These are phyloP conservation scores for Cryptomyrus ogoouensis DNA, from an alignment of 2,113 vertebrate genomes.

Conservation along the genomic window DNA sequence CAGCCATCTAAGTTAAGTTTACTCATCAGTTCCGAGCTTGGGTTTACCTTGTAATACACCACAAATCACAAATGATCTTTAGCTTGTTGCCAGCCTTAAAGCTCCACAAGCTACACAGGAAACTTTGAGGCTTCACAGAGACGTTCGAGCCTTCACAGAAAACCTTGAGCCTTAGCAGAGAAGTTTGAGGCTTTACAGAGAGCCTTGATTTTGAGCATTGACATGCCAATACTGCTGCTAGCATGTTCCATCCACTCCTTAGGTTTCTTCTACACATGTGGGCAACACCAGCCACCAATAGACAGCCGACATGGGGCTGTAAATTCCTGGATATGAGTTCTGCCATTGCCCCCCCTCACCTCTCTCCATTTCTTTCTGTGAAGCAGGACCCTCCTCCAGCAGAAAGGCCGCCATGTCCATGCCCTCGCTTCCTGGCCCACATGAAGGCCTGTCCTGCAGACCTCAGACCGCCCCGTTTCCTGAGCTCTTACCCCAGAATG, in stretches of 20 bases:
- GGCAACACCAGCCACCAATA: neutral
- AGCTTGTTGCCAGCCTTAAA: neutral
- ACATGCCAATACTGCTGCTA: neutral
- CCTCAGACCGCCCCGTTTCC: constrained; percentile 27
- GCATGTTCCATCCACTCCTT: neutral
- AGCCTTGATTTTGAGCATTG: neutral
- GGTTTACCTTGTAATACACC: neutral
- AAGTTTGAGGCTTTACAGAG: neutral
- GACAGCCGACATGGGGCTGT: neutral
- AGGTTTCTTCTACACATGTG: neutral
- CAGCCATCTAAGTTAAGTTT: neutral
- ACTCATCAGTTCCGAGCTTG: neutral
- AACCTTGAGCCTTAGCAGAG: neutral
- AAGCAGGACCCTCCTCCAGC: constrained; percentile 31
- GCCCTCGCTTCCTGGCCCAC: constrained; percentile 53
- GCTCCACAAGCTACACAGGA: neutral
- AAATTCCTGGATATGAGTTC: neutral
- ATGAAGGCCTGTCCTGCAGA: constrained; percentile 50
- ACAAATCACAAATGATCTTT: neutral
- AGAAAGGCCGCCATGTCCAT: constrained; percentile 28
- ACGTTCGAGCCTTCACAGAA: neutral
- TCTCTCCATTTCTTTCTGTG: neutral
- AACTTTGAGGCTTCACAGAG: neutral
- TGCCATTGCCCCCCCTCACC: neutral
- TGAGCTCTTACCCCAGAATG: constrained; percentile 29